Evolutionary conservation across 2,113 vertebrate species (phyloP).

Genomic region (Perca schrenkii): DNA sequence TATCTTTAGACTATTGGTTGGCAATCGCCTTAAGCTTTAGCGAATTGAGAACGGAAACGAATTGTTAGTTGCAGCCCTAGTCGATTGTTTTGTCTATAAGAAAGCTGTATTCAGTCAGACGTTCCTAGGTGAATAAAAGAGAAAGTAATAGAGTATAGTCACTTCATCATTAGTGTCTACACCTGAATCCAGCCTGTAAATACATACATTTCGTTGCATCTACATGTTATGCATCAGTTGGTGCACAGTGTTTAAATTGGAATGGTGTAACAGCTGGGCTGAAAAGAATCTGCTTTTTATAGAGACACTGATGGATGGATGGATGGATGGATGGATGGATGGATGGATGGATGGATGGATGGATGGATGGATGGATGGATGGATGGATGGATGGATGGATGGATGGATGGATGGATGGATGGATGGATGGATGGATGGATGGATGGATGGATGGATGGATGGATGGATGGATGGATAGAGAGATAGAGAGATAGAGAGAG

Average conservation of each 20-base stretch:
- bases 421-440: background rate
- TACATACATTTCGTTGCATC: background rate
- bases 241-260: slow-evolving; percentile 4
- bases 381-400: background rate
- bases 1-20: background rate
- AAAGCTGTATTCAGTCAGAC: background rate
- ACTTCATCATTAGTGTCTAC: background rate
- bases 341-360: no score
- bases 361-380: fast-evolving
- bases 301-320: background rate
- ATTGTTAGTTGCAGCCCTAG: background rate
- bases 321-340: background rate
- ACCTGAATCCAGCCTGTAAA: background rate
- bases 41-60: no score
- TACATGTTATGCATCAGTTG: background rate
- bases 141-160: background rate
- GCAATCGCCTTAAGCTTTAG: background rate
- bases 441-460: no score
- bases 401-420: background rate
- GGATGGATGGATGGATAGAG: no score
- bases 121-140: background rate
- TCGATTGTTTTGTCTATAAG: background rate
- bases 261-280: slow-evolving; percentile 43
- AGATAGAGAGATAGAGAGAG: background rate
- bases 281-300: slow-evolving; percentile 29